Percentiles rank a stretch among this genome's conserved stretches.
Evolutionary conservation across 2,113 vertebrate genomes (phyloP).

Genomic region (Lampris incognitus): DNA sequence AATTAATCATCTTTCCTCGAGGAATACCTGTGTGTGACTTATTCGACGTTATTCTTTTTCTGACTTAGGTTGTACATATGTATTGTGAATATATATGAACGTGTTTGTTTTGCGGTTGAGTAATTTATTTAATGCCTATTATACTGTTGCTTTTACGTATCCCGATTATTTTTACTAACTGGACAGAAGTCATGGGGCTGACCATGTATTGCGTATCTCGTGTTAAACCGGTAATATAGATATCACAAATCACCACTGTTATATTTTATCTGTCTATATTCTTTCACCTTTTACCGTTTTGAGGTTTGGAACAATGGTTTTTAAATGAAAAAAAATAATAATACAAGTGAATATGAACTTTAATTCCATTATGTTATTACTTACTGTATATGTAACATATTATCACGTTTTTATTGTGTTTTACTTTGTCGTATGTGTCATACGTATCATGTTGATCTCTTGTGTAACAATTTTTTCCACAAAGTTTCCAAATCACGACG

Average conservation of each 20-base stretch:
- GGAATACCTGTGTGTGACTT: constrained; percentile 31
- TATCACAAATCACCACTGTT: constrained; percentile 46
- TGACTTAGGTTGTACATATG: constrained; percentile 80
- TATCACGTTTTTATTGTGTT: constrained; percentile 59
- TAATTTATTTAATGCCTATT: constrained; percentile 85
- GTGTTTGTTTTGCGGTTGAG: constrained; percentile 79
- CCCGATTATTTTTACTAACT: constrained; percentile 76
- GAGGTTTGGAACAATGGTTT: constrained; percentile 59
- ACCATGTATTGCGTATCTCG: constrained; percentile 56
- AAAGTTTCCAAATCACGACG: constrained; percentile 78
- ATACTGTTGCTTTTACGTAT: constrained; percentile 74
- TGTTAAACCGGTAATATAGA: constrained; percentile 25
- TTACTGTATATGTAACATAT: constrained; percentile 52
- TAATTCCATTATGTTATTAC: constrained; percentile 71
- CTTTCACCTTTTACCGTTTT: constrained; percentile 57
- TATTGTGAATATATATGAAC: constrained; percentile 78
- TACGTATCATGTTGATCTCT: constrained; percentile 68
- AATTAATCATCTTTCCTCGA: constrained; percentile 52
- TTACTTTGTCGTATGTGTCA: constrained; percentile 52
- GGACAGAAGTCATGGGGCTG: constrained; percentile 57
- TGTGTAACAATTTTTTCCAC: constrained; percentile 58
- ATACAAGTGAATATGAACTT: constrained; percentile 48
- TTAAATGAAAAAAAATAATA: constrained; percentile 10
- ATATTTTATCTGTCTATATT: constrained; percentile 53
- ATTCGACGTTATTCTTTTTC: constrained; percentile 37